These are phyloP conservation scores for Myiopsitta monachus DNA, from an alignment of 2,113 vertebrate species.

Conservation along the genomic window DNA sequence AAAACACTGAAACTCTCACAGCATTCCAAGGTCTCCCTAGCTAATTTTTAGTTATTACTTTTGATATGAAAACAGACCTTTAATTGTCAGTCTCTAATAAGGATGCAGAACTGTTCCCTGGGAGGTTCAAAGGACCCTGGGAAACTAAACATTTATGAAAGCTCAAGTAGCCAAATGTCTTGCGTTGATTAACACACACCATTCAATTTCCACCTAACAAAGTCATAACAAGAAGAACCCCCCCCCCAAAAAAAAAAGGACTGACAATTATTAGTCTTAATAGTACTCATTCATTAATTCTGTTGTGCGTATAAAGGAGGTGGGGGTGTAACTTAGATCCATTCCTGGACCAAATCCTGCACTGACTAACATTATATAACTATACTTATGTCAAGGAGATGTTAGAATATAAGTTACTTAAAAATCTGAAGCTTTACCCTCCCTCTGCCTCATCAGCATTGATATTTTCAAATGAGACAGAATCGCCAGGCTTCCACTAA, in stretches of 20 bases:
- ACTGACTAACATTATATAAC: not conserved
- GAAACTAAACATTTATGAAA: constrained; percentile 5
- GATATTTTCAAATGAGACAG: not conserved
- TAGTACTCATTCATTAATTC: constrained; percentile 46
- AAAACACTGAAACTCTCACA: constrained; percentile 36
- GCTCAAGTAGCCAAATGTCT: constrained; percentile 24
- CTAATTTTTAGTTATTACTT: constrained; percentile 50
- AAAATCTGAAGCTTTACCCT: not conserved
- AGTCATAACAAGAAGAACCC: constrained; percentile 33
- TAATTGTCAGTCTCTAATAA: constrained; percentile 67
- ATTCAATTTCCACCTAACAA: constrained; percentile 40
- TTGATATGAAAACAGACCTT: constrained; percentile 65
- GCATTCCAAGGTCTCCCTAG: constrained; percentile 37
- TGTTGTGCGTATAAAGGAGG: not conserved
- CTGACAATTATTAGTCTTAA: constrained; percentile 29
- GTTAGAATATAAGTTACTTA: not conserved
- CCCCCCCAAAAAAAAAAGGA: not conserved
- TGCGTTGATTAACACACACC: constrained; percentile 24
- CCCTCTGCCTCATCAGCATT: not conserved
- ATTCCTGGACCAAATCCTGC: not conserved
- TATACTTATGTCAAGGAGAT: not conserved
- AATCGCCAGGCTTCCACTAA: not conserved
- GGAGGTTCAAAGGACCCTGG: constrained; percentile 52
- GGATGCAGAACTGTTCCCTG: constrained; percentile 33
- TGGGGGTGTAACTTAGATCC: not conserved